phyloP scores from a whole-genome alignment of 1,140 invertebrate species.

The Semibalanus balanoides region DNA sequence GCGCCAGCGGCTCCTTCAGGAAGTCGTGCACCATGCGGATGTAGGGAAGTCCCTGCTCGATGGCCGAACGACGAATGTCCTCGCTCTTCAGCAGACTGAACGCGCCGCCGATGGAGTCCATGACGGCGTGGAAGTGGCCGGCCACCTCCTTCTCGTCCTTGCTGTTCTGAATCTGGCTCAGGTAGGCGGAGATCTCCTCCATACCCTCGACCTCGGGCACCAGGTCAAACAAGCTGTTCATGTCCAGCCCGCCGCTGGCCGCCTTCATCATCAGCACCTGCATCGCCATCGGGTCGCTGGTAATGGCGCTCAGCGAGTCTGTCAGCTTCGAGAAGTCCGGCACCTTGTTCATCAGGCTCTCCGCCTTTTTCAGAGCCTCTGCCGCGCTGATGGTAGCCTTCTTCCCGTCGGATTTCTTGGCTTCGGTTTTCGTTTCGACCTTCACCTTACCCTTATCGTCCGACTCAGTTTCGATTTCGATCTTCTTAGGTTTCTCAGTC shows the following conservation, averaged over 20 bases:
- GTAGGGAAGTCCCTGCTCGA: background rate
- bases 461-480: background rate
- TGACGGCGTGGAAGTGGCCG: background rate
- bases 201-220: background rate
- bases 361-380: background rate
- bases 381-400: background rate
- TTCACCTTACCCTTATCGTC: background rate
- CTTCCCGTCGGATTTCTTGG: background rate
- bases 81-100: background rate
- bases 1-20: background rate
- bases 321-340: background rate
- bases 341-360: background rate
- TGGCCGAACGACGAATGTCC: background rate
- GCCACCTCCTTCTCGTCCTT: background rate
- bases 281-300: background rate
- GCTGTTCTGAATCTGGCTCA: background rate
- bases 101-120: background rate
- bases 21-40: background rate
- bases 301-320: background rate
- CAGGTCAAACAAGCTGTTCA: background rate
- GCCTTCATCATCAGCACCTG: background rate
- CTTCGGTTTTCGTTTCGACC: background rate
- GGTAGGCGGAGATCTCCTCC: background rate
- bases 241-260: background rate
- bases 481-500: background rate